Percentiles rank a stretch among this genome's conserved stretches.
Evolutionary conservation across 92 coral and sea anemone genomes (phyloP).

Genomic region (Virgularia gustaviana): DNA sequence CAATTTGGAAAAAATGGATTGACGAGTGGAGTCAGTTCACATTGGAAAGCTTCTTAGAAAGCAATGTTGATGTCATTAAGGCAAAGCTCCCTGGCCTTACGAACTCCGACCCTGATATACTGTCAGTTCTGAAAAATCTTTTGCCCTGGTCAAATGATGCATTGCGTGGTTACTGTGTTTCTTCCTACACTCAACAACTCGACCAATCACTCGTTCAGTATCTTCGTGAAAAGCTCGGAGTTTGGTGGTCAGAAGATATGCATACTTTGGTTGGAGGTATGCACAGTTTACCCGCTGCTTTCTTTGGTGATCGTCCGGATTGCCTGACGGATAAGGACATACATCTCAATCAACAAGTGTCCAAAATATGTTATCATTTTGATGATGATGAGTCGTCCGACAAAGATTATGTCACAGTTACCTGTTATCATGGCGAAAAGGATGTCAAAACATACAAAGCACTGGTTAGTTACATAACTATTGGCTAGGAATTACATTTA

Average conservation of each 20-base stretch:
- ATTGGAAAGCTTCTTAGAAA: slow-evolving; percentile 30
- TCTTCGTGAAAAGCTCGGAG: slow-evolving; percentile 34
- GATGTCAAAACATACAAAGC: too few relatives aligned
- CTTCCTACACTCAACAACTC: slow-evolving; percentile 34
- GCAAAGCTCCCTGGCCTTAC: neutral
- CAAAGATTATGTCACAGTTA: neutral
- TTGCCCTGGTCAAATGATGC: slow-evolving; percentile 42
- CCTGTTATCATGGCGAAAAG: too few relatives aligned
- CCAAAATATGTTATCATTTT: neutral
- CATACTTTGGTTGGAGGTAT: slow-evolving; percentile 23
- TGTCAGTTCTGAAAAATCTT: slow-evolving; percentile 13
- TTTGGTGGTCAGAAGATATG: slow-evolving; percentile 38
- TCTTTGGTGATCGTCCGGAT: neutral
- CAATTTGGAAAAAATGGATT: slow-evolving; percentile 27
- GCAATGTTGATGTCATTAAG: slow-evolving; percentile 12
- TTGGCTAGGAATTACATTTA: too few relatives aligned
- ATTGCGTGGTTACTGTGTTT: slow-evolving; percentile 31
- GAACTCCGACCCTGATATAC: neutral
- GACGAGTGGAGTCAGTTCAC: slow-evolving; percentile 42
- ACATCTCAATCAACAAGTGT: neutral
- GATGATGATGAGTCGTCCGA: neutral
- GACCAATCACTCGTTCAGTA: slow-evolving; percentile 37
- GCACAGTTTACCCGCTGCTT: slow-evolving; percentile 12
- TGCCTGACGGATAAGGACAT: neutral
- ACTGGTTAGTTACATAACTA: too few relatives aligned